A percentile compares a stretch with the other conserved stretches of the same genome.
phyloP scores from a whole-genome alignment of 2,797 vertebrate species.

The Anguilla megastoma region DNA sequence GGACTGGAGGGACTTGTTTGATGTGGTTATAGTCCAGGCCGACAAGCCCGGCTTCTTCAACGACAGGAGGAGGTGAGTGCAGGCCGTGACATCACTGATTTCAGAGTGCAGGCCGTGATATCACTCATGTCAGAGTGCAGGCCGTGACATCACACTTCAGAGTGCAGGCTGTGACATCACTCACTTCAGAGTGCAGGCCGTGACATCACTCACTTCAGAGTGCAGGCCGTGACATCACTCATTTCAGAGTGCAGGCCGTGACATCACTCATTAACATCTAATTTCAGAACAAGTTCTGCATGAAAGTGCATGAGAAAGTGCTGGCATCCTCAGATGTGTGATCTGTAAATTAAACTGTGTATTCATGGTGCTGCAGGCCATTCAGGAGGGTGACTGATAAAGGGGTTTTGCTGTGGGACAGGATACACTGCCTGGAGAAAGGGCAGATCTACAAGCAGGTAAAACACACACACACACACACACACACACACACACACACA shows the following conservation, averaged over 20 bases:
- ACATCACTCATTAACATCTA: not conserved
- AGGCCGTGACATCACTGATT: not conserved
- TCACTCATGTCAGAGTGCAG: too few species aligned
- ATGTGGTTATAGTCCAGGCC: slow-evolving; percentile 95
- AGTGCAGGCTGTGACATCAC: too few species aligned
- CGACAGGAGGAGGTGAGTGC: slow-evolving; percentile 87
- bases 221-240: too few species aligned
- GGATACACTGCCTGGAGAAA: slow-evolving; percentile 92
- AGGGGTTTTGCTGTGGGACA: slow-evolving; percentile 93
- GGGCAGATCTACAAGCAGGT: slow-evolving; percentile 99
- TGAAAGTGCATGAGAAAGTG: not conserved
- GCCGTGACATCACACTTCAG: too few species aligned
- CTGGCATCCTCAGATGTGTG: not conserved
- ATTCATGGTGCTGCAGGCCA: slow-evolving; percentile 70
- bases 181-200: too few species aligned
- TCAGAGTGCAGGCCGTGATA: not conserved
- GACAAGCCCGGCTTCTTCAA: slow-evolving; percentile 98
- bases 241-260: too few species aligned
- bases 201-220: too few species aligned
- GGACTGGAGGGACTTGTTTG: slow-evolving; percentile 96
- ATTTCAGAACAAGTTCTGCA: not conserved
- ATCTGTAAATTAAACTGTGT: not conserved
- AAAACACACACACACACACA: not conserved
- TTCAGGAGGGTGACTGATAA: slow-evolving; percentile 93
- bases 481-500: not conserved